These are phyloP conservation scores for Falco columbarius DNA, from an alignment of 2,797 vertebrate genomes.

Conservation along the genomic window DNA sequence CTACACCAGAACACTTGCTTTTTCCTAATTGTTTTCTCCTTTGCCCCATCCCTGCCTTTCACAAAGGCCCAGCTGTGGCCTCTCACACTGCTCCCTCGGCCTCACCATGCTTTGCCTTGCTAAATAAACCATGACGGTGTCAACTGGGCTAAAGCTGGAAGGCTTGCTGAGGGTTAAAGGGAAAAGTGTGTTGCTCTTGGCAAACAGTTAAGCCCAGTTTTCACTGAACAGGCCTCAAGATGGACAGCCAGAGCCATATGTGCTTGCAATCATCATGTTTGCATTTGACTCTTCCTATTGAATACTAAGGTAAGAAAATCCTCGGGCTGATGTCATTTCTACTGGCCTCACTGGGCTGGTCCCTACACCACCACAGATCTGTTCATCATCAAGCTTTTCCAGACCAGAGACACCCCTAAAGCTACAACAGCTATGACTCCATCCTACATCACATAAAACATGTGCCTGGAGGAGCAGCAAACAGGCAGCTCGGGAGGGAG, in stretches of 20 bases:
- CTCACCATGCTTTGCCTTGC: neutral
- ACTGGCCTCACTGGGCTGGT: neutral
- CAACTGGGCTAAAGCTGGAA: neutral
- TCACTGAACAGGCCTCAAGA: slow-evolving; percentile 17
- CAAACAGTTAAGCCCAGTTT: slow-evolving; percentile 12
- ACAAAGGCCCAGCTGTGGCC: neutral
- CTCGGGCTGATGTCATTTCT: neutral
- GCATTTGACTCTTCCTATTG: neutral
- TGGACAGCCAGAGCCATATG: slow-evolving; percentile 1
- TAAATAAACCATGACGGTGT: neutral
- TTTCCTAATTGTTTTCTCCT: neutral
- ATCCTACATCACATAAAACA: neutral
- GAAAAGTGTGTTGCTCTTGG: slow-evolving; percentile 42
- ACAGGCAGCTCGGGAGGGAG: neutral
- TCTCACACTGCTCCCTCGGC: neutral
- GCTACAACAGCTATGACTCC: neutral
- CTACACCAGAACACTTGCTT: neutral
- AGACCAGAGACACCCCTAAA: neutral
- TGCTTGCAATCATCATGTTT: neutral
- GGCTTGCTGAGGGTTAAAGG: slow-evolving; percentile 39
- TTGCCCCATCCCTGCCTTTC: neutral
- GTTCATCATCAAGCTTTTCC: neutral
- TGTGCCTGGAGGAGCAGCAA: neutral
- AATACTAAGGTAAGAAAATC: neutral
- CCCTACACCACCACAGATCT: neutral